Evolutionary conservation across 2,797 vertebrate species (phyloP).

Genomic region (Dallia pectoralis): DNA sequence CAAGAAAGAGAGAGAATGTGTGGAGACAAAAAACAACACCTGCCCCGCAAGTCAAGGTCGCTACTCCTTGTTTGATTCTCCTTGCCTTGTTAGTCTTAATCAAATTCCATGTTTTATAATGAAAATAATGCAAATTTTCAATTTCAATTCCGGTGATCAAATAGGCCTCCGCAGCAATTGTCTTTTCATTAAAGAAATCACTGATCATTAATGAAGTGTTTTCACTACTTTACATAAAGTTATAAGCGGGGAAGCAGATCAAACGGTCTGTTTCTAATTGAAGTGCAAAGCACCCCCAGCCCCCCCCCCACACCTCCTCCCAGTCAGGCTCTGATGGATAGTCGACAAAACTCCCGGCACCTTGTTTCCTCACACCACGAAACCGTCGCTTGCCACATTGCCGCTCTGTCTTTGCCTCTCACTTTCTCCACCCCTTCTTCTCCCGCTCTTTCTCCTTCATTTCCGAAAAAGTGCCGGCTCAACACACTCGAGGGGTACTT

Average conservation of each 20-base stretch:
- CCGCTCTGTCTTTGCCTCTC: not conserved
- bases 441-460: not conserved
- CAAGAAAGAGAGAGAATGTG: conserved; percentile 2
- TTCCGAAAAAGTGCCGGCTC: not conserved
- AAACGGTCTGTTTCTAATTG: conserved; percentile 50
- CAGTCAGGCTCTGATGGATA: not conserved
- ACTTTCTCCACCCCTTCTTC: no score
- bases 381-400: not conserved
- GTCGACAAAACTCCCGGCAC: not conserved
- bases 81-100: conserved; percentile 44
- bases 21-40: conserved; percentile 30
- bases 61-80: conserved; percentile 15
- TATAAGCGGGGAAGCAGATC: conserved; percentile 42
- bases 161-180: conserved; percentile 39
- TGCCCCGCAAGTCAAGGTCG: conserved; percentile 42
- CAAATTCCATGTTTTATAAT: conserved; percentile 53
- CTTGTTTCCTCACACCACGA: not conserved
- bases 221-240: conserved; percentile 49
- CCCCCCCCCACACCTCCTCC: conserved; percentile 1
- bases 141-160: conserved; percentile 51
- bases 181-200: conserved; percentile 43
- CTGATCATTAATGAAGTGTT: conserved; percentile 53
- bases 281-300: conserved; percentile 46
- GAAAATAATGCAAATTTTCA: conserved; percentile 51
- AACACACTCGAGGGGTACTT: not conserved